These are phyloP conservation scores for Amphipyra berbera DNA, from an alignment of 2,888 invertebrate genomes.

Conservation along the genomic window DNA sequence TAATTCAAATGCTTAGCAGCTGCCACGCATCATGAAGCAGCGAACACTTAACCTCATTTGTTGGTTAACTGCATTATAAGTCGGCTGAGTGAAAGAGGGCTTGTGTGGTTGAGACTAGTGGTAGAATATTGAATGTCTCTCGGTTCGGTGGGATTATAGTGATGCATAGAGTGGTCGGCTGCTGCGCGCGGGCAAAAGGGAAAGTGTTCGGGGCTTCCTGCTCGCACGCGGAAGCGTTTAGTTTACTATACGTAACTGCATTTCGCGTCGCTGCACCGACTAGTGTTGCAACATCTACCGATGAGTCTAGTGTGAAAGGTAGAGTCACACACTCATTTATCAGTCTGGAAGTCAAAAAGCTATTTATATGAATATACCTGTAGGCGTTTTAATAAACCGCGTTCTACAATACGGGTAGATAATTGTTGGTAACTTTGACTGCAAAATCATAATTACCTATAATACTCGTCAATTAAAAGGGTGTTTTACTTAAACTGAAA, in stretches of 20 bases:
- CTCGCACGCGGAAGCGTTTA: conserved; percentile 86
- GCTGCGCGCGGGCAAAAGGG: conserved; percentile 89
- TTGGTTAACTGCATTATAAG: conserved; percentile 84
- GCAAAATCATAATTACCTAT: too few relatives aligned
- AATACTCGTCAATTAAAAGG: too few relatives aligned
- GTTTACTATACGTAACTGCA: conserved; percentile 82
- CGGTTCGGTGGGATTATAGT: conserved; percentile 75
- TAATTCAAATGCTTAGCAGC: conserved; percentile 80
- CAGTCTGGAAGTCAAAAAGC: conserved; percentile 34
- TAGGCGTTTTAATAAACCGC: conserved; percentile 3
- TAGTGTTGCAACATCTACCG: conserved; percentile 58
- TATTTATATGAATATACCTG: conserved; percentile 21
- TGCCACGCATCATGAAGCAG: conserved; percentile 81
- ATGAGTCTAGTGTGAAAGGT: conserved; percentile 55
- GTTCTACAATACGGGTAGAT: not conserved
- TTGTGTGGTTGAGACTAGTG: conserved; percentile 38
- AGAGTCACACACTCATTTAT: conserved; percentile 33
- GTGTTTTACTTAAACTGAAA: too few relatives aligned
- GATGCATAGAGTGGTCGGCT: conserved; percentile 83
- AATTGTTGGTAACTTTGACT: too few relatives aligned
- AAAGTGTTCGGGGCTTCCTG: conserved; percentile 87
- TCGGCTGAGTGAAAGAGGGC: conserved; percentile 65
- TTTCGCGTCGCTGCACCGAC: conserved; percentile 67
- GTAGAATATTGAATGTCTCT: conserved; percentile 53
- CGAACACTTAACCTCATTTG: conserved; percentile 85